Conservation (phyloP, 2,113 vertebrate species). For the Dipodomys spectabilis region DNA sequence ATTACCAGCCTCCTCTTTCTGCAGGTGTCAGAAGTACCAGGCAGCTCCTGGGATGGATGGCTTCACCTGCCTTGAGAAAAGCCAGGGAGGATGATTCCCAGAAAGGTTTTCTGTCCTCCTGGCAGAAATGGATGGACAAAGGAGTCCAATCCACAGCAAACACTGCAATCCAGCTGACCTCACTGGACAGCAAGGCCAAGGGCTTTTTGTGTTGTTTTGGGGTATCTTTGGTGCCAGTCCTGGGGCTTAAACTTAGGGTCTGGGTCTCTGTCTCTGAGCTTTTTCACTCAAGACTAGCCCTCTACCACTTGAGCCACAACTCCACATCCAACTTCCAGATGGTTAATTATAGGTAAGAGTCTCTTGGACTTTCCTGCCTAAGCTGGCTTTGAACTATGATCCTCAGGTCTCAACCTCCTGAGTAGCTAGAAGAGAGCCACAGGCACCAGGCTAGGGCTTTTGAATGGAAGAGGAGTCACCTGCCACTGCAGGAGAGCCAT, state of each 20-base stretch:
- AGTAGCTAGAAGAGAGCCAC: too few relatives aligned
- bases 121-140: background rate
- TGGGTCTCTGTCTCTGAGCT: too few relatives aligned
- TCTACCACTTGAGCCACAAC: too few relatives aligned
- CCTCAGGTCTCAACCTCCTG: too few relatives aligned
- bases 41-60: background rate
- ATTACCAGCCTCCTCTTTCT: background rate
- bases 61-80: background rate
- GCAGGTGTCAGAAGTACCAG: background rate
- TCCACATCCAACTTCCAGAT: too few relatives aligned
- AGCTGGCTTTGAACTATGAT: too few relatives aligned
- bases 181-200: background rate
- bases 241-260: too few relatives aligned
- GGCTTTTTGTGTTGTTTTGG: background rate
- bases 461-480: background rate
- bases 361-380: too few relatives aligned
- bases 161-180: background rate
- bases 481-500: background rate
- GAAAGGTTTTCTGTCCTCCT: background rate
- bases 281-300: too few relatives aligned
- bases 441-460: background rate
- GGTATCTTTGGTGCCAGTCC: too few relatives aligned
- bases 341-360: too few relatives aligned
- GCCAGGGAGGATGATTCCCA: background rate
- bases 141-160: background rate